Percentiles rank a stretch among this genome's conserved stretches.
Conservation (phyloP, 2,113 vertebrate species). For the Hucho hucho region DNA sequence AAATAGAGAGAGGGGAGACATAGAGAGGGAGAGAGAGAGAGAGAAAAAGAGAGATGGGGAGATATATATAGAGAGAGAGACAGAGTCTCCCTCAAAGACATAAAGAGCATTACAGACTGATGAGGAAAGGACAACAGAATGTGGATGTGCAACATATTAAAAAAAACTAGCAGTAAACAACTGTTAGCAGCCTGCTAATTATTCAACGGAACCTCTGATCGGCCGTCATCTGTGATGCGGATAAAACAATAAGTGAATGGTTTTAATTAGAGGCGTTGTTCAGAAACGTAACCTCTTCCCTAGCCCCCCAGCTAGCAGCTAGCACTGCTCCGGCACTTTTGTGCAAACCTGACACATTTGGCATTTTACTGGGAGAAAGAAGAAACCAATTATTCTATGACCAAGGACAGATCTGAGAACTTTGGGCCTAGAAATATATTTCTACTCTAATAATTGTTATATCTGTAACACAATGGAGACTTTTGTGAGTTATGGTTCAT, state of each 20-base stretch:
- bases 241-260: slow-evolving; percentile 64
- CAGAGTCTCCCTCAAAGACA: slow-evolving; percentile 18
- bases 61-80: slow-evolving; percentile 31
- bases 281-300: slow-evolving; percentile 50
- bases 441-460: neutral
- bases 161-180: slow-evolving; percentile 27
- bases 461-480: neutral
- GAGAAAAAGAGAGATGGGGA: slow-evolving; percentile 23
- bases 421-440: neutral
- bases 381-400: slow-evolving; percentile 30
- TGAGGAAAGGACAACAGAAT: slow-evolving; percentile 38
- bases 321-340: slow-evolving; percentile 37
- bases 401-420: slow-evolving; percentile 23
- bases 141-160: neutral
- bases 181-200: slow-evolving; percentile 65
- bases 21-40: neutral
- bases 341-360: slow-evolving; percentile 46
- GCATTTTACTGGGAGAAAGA: slow-evolving; percentile 40
- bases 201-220: slow-evolving; percentile 60
- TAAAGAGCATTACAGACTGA: slow-evolving; percentile 52
- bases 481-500: no score
- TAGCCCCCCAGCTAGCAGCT: slow-evolving; percentile 35
- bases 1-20: slow-evolving; percentile 25
- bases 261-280: slow-evolving; percentile 68
- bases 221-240: slow-evolving; percentile 71